phyloP scores from a whole-genome alignment of 1,140 invertebrate species.

The Lucilia sericata region DNA sequence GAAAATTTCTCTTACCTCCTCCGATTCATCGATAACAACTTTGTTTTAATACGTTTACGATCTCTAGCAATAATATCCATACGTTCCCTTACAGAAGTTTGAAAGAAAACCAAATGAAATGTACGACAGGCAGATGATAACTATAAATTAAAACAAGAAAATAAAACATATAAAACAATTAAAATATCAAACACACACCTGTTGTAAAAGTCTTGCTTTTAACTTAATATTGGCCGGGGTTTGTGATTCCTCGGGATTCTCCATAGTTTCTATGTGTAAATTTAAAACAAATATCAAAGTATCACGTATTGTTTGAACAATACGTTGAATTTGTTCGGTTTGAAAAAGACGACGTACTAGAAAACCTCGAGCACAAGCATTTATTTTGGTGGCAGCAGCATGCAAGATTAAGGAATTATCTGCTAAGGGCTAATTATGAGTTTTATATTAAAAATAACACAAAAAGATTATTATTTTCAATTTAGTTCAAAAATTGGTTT shows the following conservation, averaged over 20 bases:
- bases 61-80: constrained; percentile 72
- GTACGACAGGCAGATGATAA: constrained; percentile 74
- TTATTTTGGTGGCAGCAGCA: constrained; percentile 76
- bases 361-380: constrained; percentile 83
- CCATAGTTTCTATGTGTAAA: constrained; percentile 76
- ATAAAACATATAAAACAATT: background rate
- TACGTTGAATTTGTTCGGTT: constrained; percentile 82
- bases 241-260: constrained; percentile 69
- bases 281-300: constrained; percentile 81
- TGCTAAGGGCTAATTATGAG: background rate
- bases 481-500: background rate
- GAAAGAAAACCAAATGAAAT: constrained; percentile 73
- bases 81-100: constrained; percentile 70
- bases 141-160: constrained; percentile 61
- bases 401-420: background rate
- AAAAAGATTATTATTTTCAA: background rate
- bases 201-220: constrained; percentile 74
- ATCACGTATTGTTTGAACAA: constrained; percentile 85
- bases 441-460: background rate
- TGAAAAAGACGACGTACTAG: constrained; percentile 81
- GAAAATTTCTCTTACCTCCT: constrained; percentile 51
- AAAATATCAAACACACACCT: constrained; percentile 66
- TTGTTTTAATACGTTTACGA: constrained; percentile 62
- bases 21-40: constrained; percentile 52
- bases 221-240: constrained; percentile 74